Percentiles rank a stretch among this genome's conserved stretches.
phyloP scores from a whole-genome alignment of 2,888 invertebrate species.

The Luperina testacea region DNA sequence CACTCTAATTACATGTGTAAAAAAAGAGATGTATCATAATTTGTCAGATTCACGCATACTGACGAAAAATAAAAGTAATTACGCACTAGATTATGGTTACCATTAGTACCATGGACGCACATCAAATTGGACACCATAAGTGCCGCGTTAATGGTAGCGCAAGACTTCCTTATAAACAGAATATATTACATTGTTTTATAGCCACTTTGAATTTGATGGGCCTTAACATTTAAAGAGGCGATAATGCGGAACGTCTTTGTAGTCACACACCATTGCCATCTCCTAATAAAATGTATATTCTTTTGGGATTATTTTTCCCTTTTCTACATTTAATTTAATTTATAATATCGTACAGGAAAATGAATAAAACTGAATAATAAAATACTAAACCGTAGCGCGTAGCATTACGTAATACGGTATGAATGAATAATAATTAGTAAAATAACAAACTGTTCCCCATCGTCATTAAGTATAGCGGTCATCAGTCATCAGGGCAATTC shows the following conservation, averaged over 20 bases:
- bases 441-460: not conserved
- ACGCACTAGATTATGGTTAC: constrained; percentile 27
- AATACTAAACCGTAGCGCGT: not conserved
- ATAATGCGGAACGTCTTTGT: not conserved
- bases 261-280: not conserved
- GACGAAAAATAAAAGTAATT: constrained; percentile 54
- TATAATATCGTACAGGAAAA: not conserved
- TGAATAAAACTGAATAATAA: not conserved
- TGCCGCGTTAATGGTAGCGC: constrained; percentile 28
- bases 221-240: not conserved
- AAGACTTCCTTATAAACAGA: constrained; percentile 53
- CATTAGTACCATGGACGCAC: constrained; percentile 34
- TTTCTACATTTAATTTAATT: not conserved
- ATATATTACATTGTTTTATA: constrained; percentile 29
- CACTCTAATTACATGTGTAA: not conserved
- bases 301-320: too few species aligned
- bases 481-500: constrained; percentile 9
- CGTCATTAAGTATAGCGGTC: not conserved
- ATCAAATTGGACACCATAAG: constrained; percentile 49
- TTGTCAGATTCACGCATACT: constrained; percentile 36
- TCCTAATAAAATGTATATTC: not conserved
- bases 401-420: not conserved
- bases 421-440: not conserved
- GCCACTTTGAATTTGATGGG: constrained; percentile 25
- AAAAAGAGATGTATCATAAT: constrained; percentile 29